Evolutionary conservation across 1,140 invertebrate genomes (phyloP), one percentile per base, ranked within the genome.

Genomic region (Eurytemora carolleeae): DNA sequence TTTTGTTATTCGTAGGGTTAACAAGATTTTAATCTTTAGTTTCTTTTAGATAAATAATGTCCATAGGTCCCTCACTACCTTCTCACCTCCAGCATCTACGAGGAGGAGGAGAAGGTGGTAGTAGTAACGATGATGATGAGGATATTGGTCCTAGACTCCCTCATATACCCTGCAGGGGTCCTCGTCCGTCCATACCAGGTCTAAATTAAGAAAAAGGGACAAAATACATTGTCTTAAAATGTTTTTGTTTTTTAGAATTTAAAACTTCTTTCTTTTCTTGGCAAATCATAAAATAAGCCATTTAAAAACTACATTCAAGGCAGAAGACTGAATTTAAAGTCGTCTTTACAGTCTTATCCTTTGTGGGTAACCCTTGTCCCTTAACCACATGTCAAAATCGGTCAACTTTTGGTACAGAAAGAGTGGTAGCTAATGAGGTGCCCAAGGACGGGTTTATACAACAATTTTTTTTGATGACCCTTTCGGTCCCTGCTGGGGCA

Each of bases 31-130:
- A n/a, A n/a, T n/a, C n/a, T n/a, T n/a, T n/a, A n/a, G n/a, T n/a
- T n/a, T n/a, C n/a, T n/a, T 44, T 44, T 44, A 44, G n/a, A n/a
- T 12, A 44, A 12, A 44, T 12, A 44, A 44, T 44, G 31, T 44
- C 31, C 7, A 69, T 72, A 62, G 74, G 72, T 2, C 72, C 74
- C 24, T 53, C 60, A 18, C 62, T 70, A 58, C 70, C 69, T 19
- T 65, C 69, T 3, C 67, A 69, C 63, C 58, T 70, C 16, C 52
- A 57, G 55, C 63, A 64, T 7, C 31, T 12, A n/a, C 7, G 31
- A 44, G 31, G n/a, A 44, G 31, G 31, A 44, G 31, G 31, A 44
- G n/a, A 44, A n/a, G n/a, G 7, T 44, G 31, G 31, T 44, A 12
- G 7, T 12, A n/a, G n/a, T 44, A 12, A 7, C n/a, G 31, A 44